Percentiles rank a stretch among this genome's conserved stretches.
Evolutionary conservation across 2,797 vertebrate species (phyloP).

Genomic region (Poeciliopsis turneri): DNA sequence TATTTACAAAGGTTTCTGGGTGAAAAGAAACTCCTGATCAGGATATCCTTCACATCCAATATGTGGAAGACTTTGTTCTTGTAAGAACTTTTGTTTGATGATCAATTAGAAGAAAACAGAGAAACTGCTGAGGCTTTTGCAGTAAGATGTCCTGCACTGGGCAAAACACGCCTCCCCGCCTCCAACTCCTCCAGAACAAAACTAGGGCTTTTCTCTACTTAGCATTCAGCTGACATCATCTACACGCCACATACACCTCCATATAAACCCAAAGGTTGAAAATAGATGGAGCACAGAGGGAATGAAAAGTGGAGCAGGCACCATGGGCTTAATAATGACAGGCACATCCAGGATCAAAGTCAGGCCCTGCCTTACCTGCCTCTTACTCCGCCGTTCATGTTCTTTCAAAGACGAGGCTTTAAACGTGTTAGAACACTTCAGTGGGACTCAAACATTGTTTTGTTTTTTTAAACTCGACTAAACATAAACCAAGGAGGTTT

Average conservation of each 20-base stretch:
- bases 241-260: slow-evolving; percentile 22
- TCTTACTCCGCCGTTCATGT: slow-evolving; percentile 24
- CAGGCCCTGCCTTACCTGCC: slow-evolving; percentile 46
- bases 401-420: slow-evolving; percentile 48
- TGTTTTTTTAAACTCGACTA: slow-evolving; percentile 13
- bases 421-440: slow-evolving; percentile 38
- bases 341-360: slow-evolving; percentile 54
- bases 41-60: neutral
- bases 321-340: slow-evolving; percentile 59
- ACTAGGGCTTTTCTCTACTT: slow-evolving; percentile 42
- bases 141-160: neutral
- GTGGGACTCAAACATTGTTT: slow-evolving; percentile 13
- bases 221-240: slow-evolving; percentile 37
- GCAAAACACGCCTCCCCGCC: neutral
- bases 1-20: neutral
- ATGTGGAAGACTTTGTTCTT: neutral
- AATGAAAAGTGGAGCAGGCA: slow-evolving; percentile 65
- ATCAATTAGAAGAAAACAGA: neutral
- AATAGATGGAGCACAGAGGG: slow-evolving; percentile 54
- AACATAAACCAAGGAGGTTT: slow-evolving; percentile 26
- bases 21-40: neutral
- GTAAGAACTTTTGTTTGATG: neutral
- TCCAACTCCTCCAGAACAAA: slow-evolving; percentile 17
- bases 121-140: neutral
- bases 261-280: slow-evolving; percentile 57